Evolutionary conservation across 1,140 invertebrate genomes (phyloP), one percentile per base, ranked within the genome.

Genomic region (Papilio aristodemus): DNA sequence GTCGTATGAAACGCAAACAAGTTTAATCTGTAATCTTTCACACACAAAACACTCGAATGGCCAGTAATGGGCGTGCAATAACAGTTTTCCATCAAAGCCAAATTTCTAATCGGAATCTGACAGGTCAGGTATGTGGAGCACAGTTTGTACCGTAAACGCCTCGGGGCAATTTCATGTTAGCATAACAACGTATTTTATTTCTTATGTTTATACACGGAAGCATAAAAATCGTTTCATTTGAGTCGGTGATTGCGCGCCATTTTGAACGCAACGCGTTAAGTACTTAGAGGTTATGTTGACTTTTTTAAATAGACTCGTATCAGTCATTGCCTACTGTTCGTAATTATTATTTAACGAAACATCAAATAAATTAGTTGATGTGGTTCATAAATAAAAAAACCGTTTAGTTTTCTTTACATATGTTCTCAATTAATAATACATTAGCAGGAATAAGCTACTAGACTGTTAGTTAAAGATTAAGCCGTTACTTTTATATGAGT

Each of bases 81-180:
- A 79, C 75, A 78, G 76, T 81, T 83, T 80, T 83, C 74, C 81
- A 81, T 83, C 81, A 83, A 81, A 81, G 38, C 68, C 68, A 70
- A 79, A 77, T 81, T 79, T 82, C 76, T 81, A 80, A 83, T 83
- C 74, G 74, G 63, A 78, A 71, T 77, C 74, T 79, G 77, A 78
- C 79, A 78, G 71, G 64, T 32, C 60, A 70, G 72, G 77, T 75
- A 84, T 82, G 74, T 80, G 67, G 79, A 80, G 74, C 80, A 43
- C 22, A 32, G 69, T 68, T 64, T 68, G 76, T 85, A 85, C 83
- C 79, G 79, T 79, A 80, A 80, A 36, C 41, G 78, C 83, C 78
- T 11, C 46, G 11, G 77, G 80, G 74, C 22, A 22, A 50, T 62
- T 38, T n/a, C 25, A 36, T 32, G 67, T 67, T 63, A 59, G 43